Conservation (phyloP, 2,113 vertebrate species). For the Atherinomorus stipes region DNA sequence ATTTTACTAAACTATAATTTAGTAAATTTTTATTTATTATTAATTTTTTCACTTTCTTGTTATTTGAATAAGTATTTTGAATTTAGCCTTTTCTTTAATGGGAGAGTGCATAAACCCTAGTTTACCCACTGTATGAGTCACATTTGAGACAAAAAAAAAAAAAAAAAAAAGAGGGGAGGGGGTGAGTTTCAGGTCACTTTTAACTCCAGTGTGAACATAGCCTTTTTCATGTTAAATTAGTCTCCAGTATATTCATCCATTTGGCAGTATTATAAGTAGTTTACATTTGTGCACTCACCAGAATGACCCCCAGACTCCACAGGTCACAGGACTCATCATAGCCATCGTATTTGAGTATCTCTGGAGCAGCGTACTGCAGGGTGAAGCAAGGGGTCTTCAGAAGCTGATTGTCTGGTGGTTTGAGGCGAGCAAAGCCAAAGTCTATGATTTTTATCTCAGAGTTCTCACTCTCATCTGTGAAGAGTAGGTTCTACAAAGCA, state of each 20-base stretch:
- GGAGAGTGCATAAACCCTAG: no score
- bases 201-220: no score
- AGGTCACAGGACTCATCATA: slow-evolving; percentile 99
- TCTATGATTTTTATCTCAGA: slow-evolving; percentile 99
- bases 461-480: slow-evolving; percentile 95
- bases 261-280: background rate
- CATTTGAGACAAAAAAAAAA: no score
- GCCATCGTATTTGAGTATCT: slow-evolving; percentile 93
- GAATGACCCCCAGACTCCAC: slow-evolving; percentile 97
- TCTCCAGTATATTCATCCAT: background rate
- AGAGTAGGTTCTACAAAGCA: slow-evolving; percentile 92
- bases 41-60: no score
- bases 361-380: slow-evolving; percentile 94
- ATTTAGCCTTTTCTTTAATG: no score
- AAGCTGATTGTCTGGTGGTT: slow-evolving; percentile 96
- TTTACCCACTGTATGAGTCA: no score
- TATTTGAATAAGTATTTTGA: no score
- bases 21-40: no score
- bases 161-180: no score
- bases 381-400: slow-evolving; percentile 98
- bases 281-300: slow-evolving; percentile 87
- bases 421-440: slow-evolving; percentile 97
- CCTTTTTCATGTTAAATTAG: slow-evolving; percentile 19
- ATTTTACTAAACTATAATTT: no score
- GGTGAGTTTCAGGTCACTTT: no score